phyloP scores from a whole-genome alignment of 2,113 vertebrate species.

The human (Homo sapiens) region GRCh38 chr6:107420501-107421000 shows the following conservation, averaged over 20 bases:
- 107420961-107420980: background rate
- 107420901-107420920: background rate
- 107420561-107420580: background rate
- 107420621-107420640: background rate
- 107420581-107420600: conserved; percentile 8
- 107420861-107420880: background rate
- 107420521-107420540: background rate
- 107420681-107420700: background rate
- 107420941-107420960: background rate
- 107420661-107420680: background rate
- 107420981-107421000: background rate
- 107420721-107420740: background rate
- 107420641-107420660: background rate
- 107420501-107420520: background rate
- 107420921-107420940: background rate
- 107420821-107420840: conserved; percentile 30
- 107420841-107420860: background rate
- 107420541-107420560: conserved; percentile 20
- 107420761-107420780: background rate
- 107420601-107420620: background rate
- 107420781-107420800: background rate
- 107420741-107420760: background rate
- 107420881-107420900: background rate
- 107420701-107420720: background rate
- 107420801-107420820: background rate